Base-by-base conservation (phyloP, 2,797 vertebrate genomes). In the Aplochiton taeniatus region DNA sequence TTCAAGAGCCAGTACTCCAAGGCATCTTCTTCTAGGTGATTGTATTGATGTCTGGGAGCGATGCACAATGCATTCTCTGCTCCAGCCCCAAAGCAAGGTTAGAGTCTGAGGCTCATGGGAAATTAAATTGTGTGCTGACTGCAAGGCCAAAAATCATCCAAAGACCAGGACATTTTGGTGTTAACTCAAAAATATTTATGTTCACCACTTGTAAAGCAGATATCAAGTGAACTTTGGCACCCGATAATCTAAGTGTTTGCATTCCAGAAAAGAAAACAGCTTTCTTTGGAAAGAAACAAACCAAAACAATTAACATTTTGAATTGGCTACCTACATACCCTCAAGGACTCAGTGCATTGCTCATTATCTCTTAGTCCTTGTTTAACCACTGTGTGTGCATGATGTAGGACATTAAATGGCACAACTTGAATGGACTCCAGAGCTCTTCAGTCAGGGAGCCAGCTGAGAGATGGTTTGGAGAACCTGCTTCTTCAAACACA, bases 161-260 rank as follows among this genome's bases (percentile, higher is more conserved):
- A 44, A 63, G 44, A 18, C 45, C 54, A 52, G 46, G 50, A 59
- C 48, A 43, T 50, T 49, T 48, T 11, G 31, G 52, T 54, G 65
- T 58, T 48, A 66, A 54, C 50, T 11, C 20, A 66, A 18, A 67
- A 59, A 56, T 70, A 66, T 72, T 59, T 13, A 66, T 69, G 54
- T 49, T 17, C 44, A 59, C 49, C 9, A 65, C 19, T 59, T 16
- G 4, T 54, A 20, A 45, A 46, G 42, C 44, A 53, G 48, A n/a
- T 9, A 45, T 61, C 9, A 20, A 56, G 13, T 61, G 51, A 66
- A 12, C 18, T 60, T 16, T 55, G 49, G 11, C 43, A 16, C 18
- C 5, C 16, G 56, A 51, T 55, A 55, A 46, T 42, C 4, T 42
- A 31, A 31, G 6, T 31, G 6, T 31, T 31, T 31, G 31, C 31